Evolutionary conservation across 2,113 vertebrate genomes (phyloP).

Genomic region (Arizona elegans): DNA sequence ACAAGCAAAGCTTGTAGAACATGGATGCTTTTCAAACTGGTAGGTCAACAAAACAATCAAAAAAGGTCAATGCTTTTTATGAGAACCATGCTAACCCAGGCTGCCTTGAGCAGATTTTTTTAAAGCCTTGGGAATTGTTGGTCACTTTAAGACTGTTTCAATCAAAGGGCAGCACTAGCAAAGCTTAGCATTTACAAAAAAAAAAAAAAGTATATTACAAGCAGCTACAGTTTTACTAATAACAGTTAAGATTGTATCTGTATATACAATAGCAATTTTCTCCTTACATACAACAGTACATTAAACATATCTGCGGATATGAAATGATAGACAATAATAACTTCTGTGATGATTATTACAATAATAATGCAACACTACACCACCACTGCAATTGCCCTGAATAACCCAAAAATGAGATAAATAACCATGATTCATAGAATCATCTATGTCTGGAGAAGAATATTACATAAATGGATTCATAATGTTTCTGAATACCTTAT

Average conservation of each 20-base stretch:
- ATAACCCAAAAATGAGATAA: constrained; percentile 6
- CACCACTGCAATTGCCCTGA: constrained; percentile 16
- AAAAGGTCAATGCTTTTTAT: constrained; percentile 26
- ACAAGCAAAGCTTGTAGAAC: constrained; percentile 1
- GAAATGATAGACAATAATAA: neutral
- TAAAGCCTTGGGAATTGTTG: neutral
- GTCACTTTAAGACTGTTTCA: constrained; percentile 26
- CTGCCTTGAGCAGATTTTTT: constrained; percentile 5
- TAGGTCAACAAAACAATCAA: constrained; percentile 24
- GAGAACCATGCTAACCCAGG: constrained; percentile 2
- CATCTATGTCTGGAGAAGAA: constrained; percentile 20
- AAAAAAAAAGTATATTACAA: neutral
- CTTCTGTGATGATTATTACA: neutral
- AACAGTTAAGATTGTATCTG: neutral
- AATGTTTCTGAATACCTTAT: constrained; percentile 4
- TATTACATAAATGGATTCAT: constrained; percentile 16
- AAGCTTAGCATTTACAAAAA: neutral
- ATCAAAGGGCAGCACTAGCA: neutral
- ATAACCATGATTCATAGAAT: constrained; percentile 8
- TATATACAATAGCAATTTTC: neutral
- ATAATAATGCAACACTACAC: neutral
- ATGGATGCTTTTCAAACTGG: neutral
- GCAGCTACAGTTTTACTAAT: constrained; percentile 29
- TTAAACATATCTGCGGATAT: neutral
- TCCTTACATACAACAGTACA: neutral